phyloP scores from a whole-genome alignment of 1,140 invertebrate genomes.

The Lamellibrachia luymesi region DNA sequence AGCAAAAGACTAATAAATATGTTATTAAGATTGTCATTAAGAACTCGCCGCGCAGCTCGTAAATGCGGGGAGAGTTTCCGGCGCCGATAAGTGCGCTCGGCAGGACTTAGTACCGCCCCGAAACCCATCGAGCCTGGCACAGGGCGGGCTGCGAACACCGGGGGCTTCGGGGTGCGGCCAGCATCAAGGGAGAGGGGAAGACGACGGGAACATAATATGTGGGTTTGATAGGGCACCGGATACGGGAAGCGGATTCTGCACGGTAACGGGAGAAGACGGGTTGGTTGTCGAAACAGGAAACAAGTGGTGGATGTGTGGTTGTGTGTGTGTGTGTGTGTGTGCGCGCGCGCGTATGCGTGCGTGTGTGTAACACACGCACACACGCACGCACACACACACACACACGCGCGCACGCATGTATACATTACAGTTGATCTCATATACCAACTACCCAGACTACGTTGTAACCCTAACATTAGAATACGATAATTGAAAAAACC shows the following conservation, averaged over 20 bases:
- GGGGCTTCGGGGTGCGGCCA: neutral
- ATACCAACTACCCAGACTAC: no score
- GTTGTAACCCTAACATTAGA: no score
- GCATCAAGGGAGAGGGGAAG: neutral
- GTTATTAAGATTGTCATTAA: neutral
- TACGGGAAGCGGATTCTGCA: neutral
- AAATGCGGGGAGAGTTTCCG: neutral
- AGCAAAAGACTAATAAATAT: constrained; percentile 1
- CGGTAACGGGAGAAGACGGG: neutral
- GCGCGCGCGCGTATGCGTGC: no score
- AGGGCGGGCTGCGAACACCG: neutral
- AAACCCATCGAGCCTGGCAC: neutral
- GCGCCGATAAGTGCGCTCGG: neutral
- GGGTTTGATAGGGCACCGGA: neutral
- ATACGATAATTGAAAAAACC: no score
- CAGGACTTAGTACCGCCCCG: neutral
- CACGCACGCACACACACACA: no score
- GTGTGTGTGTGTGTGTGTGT: neutral
- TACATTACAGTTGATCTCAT: no score
- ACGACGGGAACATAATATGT: neutral
- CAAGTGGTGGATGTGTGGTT: neutral
- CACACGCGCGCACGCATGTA: no score
- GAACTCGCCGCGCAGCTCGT: neutral
- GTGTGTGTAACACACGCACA: no score
- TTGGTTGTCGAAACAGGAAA: neutral